Evolutionary conservation across 2,113 vertebrate species (phyloP).

Genomic region (Spilogale gracilis): DNA sequence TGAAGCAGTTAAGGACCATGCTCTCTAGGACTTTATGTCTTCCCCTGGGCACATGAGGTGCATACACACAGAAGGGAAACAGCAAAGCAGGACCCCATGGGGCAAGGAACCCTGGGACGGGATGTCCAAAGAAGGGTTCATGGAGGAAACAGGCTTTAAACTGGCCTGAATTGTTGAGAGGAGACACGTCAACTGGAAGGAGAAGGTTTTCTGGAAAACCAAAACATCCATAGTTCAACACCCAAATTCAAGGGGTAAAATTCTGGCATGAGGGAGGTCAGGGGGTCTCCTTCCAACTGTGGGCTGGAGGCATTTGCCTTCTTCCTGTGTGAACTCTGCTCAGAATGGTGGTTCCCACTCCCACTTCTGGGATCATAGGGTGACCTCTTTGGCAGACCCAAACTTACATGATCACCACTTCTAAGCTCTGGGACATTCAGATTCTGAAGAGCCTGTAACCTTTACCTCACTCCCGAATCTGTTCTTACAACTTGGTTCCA

Average conservation of each 20-base stretch:
- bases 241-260: not conserved
- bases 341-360: not conserved
- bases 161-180: not conserved
- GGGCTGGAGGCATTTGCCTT: not conserved
- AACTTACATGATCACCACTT: rapidly evolving
- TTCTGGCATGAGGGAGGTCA: not conserved
- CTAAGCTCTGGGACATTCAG: not conserved
- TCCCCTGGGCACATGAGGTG: not conserved
- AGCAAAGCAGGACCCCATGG: not conserved
- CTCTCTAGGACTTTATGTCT: not conserved
- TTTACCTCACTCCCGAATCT: not conserved
- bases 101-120: not conserved
- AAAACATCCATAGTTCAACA: not conserved
- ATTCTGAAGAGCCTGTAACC: not conserved
- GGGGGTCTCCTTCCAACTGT: not conserved
- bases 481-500: not conserved
- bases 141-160: not conserved
- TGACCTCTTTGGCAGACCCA: not conserved
- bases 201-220: not conserved
- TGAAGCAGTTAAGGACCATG: not conserved
- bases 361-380: not conserved
- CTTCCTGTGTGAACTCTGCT: not conserved
- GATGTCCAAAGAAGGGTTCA: not conserved
- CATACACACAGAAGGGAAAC: not conserved
- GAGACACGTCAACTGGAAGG: not conserved